Evolutionary conservation across 2,797 vertebrate species (phyloP).

Genomic region (Propithecus perrieri): DNA sequence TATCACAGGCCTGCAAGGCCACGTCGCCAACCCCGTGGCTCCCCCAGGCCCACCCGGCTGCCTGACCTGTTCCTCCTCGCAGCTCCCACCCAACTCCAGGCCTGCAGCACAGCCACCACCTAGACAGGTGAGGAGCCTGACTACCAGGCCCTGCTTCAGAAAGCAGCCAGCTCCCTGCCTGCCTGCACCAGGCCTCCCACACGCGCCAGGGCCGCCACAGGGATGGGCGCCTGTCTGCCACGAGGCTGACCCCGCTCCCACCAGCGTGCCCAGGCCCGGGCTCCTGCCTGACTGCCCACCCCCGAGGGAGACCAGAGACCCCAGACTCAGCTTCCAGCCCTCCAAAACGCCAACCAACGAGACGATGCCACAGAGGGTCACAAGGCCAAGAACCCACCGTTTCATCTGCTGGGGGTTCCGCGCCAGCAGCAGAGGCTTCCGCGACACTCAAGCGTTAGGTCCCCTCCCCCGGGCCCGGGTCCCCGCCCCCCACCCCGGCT

Average conservation of each 20-base stretch:
- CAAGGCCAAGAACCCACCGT: not conserved
- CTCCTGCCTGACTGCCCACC: not conserved
- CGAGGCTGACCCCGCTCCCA: not conserved
- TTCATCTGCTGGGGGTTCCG: not conserved
- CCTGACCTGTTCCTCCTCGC: not conserved
- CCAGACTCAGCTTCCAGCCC: too few relatives aligned
- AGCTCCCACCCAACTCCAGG: not conserved
- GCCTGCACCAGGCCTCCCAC: too few relatives aligned
- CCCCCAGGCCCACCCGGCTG: not conserved
- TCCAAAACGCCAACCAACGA: not conserved
- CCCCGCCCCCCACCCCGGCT: not conserved
- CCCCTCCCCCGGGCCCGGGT: not conserved
- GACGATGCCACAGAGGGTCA: not conserved
- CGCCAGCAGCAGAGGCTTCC: not conserved
- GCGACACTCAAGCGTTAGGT: not conserved
- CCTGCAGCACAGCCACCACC: not conserved
- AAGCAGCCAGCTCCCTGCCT: not conserved
- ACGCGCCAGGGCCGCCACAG: fast-evolving
- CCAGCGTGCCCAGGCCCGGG: not conserved
- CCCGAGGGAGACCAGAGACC: not conserved
- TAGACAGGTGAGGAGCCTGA: not conserved
- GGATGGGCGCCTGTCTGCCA: not conserved
- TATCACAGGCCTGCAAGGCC: too few relatives aligned
- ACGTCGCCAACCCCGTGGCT: too few relatives aligned
- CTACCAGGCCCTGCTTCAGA: not conserved